Percentiles rank a stretch among this genome's conserved stretches.
Conservation (phyloP, 2,113 vertebrate genomes). For the Dipodomys ordii region DNA sequence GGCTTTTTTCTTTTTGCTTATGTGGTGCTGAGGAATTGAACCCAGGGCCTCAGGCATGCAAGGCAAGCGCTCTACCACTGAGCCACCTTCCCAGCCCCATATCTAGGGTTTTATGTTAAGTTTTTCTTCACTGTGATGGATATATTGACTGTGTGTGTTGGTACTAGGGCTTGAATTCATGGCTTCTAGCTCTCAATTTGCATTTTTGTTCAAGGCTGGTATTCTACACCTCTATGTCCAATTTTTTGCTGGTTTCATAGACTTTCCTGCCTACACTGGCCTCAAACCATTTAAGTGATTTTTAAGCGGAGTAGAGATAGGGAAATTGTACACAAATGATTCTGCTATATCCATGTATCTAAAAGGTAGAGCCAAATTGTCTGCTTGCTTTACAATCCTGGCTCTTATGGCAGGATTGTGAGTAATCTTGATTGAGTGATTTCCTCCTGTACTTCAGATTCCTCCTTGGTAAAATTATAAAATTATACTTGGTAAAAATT, state of each 20-base stretch:
- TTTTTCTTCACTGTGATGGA: neutral
- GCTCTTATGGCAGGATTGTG: neutral
- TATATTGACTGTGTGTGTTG: too few relatives aligned
- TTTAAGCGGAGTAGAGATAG: neutral
- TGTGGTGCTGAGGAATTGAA: too few relatives aligned
- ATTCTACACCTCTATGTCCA: too few relatives aligned
- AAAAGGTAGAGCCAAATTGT: neutral
- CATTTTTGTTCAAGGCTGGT: too few relatives aligned
- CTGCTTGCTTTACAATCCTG: neutral
- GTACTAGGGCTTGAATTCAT: too few relatives aligned
- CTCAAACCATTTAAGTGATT: neutral
- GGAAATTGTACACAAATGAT: neutral
- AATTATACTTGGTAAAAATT: neutral
- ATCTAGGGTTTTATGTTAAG: neutral
- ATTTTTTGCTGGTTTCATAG: too few relatives aligned
- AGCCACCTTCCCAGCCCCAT: too few relatives aligned
- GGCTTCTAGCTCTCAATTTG: too few relatives aligned
- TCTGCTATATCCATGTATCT: neutral
- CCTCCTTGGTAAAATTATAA: neutral
- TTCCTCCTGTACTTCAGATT: neutral
- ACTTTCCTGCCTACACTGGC: too few relatives aligned
- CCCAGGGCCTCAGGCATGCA: too few relatives aligned
- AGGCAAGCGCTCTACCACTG: too few relatives aligned
- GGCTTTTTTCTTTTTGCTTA: too few relatives aligned
- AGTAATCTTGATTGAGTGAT: neutral